A percentile compares a stretch with the other conserved stretches of the same genome.
Conservation (phyloP, 2,113 vertebrate genomes). For the Struthidea cinerea region DNA sequence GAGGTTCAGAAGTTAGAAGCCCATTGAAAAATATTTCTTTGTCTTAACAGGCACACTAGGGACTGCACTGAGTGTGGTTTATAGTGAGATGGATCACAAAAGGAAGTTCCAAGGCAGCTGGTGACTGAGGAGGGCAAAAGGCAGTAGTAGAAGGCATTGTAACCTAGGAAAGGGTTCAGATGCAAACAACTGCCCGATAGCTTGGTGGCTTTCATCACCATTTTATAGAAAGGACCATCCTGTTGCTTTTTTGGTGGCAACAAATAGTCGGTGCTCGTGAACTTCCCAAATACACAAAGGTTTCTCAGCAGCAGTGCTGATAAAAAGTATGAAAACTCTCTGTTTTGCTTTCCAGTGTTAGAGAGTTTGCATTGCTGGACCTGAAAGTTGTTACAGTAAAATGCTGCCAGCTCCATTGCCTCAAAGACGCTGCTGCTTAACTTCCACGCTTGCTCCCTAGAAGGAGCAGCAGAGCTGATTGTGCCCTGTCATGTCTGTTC, state of each 20-base stretch:
- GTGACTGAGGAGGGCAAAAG: not conserved
- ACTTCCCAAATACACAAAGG: not conserved
- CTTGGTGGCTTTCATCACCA: not conserved
- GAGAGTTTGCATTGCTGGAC: not conserved
- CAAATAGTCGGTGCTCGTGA: not conserved
- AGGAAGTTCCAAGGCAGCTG: not conserved
- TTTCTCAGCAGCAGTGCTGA: not conserved
- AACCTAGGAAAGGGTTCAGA: not conserved
- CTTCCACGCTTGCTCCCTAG: not conserved
- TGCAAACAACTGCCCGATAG: not conserved
- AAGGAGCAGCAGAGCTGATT: not conserved
- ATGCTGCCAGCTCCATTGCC: not conserved
- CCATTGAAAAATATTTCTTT: not conserved
- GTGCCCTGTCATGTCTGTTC: not conserved
- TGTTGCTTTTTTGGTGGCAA: not conserved
- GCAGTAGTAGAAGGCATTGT: not conserved
- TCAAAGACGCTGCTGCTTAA: not conserved
- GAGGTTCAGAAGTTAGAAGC: not conserved
- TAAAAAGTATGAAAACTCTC: not conserved
- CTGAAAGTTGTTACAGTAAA: not conserved
- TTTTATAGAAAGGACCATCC: not conserved
- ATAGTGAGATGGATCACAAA: not conserved
- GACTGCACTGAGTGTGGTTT: not conserved
- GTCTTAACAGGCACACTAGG: not conserved
- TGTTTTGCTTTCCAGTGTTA: not conserved